Percentiles rank a stretch among this genome's conserved stretches.
These are phyloP conservation scores for Cephus pygmeus DNA, from an alignment of 2,888 invertebrate genomes.

Conservation along the genomic window DNA sequence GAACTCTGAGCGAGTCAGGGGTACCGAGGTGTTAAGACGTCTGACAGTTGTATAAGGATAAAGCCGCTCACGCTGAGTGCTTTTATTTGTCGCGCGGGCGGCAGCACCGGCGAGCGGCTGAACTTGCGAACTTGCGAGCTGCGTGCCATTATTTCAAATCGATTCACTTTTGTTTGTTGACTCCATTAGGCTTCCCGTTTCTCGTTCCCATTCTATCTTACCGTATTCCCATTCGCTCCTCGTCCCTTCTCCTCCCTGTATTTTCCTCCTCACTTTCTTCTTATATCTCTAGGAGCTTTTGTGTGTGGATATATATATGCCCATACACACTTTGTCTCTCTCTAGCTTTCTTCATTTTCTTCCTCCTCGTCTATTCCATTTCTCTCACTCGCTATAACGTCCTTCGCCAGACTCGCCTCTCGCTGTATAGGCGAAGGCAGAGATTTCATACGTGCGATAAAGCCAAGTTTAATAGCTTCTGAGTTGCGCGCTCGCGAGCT, in stretches of 20 bases:
- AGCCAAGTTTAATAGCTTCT: constrained; percentile 28
- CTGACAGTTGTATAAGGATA: constrained; percentile 63
- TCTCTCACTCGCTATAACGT: constrained; percentile 3
- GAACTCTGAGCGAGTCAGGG: constrained; percentile 36
- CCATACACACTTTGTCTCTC: background rate
- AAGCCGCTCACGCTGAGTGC: constrained; percentile 62
- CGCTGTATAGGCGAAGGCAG: constrained; percentile 5
- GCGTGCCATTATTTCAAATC: constrained; percentile 61
- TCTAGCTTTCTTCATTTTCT: constrained; percentile 8
- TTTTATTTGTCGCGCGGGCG: constrained; percentile 60
- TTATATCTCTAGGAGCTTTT: constrained; percentile 25
- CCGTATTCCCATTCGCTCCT: constrained; percentile 22
- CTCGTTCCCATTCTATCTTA: constrained; percentile 18
- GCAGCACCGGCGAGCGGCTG: constrained; percentile 28
- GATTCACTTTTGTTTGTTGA: constrained; percentile 63
- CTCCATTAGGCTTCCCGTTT: constrained; percentile 51
- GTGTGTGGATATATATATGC: background rate
- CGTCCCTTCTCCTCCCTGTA: constrained; percentile 25
- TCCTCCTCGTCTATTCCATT: constrained; percentile 6
- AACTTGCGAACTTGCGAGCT: constrained; percentile 32
- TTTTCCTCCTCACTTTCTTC: constrained; percentile 22
- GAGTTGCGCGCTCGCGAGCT: constrained; percentile 5
- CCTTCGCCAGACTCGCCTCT: background rate
- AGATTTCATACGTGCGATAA: constrained; percentile 32
- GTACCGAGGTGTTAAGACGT: constrained; percentile 53